A percentile compares a stretch with the other conserved stretches of the same genome.
Evolutionary conservation across 1,140 invertebrate genomes (phyloP).

Genomic region (Hylaeus anthracinus): DNA sequence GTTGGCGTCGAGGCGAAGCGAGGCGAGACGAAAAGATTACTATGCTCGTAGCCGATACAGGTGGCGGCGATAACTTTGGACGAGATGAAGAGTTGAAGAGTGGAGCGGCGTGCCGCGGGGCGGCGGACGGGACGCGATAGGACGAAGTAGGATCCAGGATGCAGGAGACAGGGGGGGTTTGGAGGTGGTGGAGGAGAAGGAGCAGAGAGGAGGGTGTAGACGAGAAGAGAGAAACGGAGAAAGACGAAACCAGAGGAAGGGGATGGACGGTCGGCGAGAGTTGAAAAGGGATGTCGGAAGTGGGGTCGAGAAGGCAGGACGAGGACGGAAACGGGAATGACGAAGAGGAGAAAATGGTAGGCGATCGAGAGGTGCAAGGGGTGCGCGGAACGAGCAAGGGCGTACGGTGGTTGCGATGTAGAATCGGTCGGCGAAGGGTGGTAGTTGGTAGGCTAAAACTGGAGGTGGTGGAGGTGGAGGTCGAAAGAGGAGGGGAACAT

Average conservation of each 20-base stretch:
- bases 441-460: conserved; percentile 2
- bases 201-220: neutral
- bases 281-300: neutral
- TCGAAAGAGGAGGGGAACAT: neutral
- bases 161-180: neutral
- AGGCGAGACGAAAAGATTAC: too few species aligned
- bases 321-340: conserved; percentile 10
- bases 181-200: too few species aligned
- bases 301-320: neutral
- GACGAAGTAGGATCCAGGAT: neutral
- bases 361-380: neutral
- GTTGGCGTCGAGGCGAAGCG: too few species aligned
- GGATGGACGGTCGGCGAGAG: neutral
- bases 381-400: conserved; percentile 1
- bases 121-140: neutral
- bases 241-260: neutral
- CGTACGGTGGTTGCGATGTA: conserved; percentile 1
- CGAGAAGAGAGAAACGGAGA: neutral
- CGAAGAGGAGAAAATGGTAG: conserved; percentile 7
- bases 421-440: conserved; percentile 12
- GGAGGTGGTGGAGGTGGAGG: neutral
- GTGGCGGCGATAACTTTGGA: neutral
- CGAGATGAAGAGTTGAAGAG: conserved; percentile 9
- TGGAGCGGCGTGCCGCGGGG: neutral
- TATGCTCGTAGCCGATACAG: too few species aligned